Evolutionary conservation across 1,140 invertebrate species (phyloP).

Genomic region (Drosophila obscura): DNA sequence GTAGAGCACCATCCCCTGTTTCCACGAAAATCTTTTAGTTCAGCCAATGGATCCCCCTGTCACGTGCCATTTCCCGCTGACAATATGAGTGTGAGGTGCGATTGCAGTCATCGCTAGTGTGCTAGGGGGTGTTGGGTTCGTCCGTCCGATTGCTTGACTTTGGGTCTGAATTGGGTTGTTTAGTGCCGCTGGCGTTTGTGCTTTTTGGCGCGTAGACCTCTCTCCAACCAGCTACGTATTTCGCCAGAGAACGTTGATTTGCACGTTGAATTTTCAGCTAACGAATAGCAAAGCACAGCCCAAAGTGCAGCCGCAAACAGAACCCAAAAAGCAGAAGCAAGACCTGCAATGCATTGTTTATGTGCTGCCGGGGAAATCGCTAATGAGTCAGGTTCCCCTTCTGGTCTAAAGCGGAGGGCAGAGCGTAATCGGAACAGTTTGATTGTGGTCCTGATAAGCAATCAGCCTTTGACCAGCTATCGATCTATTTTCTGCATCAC

Average conservation of each 20-base stretch:
- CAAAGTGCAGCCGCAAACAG: slow-evolving; percentile 45
- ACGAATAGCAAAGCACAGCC: slow-evolving; percentile 31
- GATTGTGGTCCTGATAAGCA: too few species aligned
- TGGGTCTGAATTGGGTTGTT: slow-evolving; percentile 15
- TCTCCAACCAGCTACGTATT: slow-evolving; percentile 34
- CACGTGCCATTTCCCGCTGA: slow-evolving; percentile 31
- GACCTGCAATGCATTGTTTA: too few species aligned
- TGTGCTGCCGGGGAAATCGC: background rate
- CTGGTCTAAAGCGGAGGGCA: background rate
- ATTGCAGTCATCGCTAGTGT: slow-evolving; percentile 23
- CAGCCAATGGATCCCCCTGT: slow-evolving; percentile 12
- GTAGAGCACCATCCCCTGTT: too few species aligned
- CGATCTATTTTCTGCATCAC: background rate
- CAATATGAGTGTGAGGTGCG: slow-evolving; percentile 12
- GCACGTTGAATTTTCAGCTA: slow-evolving; percentile 37
- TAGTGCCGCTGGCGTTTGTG: slow-evolving; percentile 59
- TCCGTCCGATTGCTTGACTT: too few species aligned
- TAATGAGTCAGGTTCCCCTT: slow-evolving; percentile 27
- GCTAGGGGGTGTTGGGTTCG: background rate
- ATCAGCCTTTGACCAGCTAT: too few species aligned
- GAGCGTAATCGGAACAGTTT: too few species aligned
- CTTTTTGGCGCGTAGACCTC: slow-evolving; percentile 68
- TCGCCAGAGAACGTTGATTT: slow-evolving; percentile 55
- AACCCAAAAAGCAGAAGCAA: slow-evolving; percentile 1
- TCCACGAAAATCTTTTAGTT: too few species aligned